Evolutionary conservation across 53 echinoderm and acorn worm species (phyloP), one percentile per base, ranked within the genome.

Genomic region (Crossaster papposus): DNA sequence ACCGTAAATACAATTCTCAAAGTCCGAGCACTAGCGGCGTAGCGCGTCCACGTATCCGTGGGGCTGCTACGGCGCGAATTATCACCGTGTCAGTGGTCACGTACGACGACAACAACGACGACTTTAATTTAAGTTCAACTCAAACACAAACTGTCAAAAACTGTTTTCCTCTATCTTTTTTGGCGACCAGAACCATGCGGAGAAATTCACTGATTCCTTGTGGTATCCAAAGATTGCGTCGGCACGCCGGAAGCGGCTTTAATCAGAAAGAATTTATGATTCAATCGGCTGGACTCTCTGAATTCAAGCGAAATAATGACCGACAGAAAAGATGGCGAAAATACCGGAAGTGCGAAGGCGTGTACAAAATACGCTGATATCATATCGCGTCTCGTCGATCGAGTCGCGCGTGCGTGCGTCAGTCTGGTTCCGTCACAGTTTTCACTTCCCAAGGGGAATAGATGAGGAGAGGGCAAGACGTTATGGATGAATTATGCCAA

Each of bases 301-400:
- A 36, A n/a, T n/a, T n/a, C n/a, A n/a, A 29, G 70, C 28, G 28
- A 26, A 38, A 37, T 70, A 38, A 44, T 20, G 30, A 22, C 68
- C 38, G 54, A 65, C 30, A 4, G n/a, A 1, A 52, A 85, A 85
- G 73, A 85, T 85, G 85, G 85, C 85, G 85, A 85, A 85, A 85
- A 85, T 30, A 71, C 85, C 85, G 85, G 85, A 85, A 85, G 73
- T 85, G 85, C 54, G 52, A 52, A 35, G 72, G 51, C 51, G 72
- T 51, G 53, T 73, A 53, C 37, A 58, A 3, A 36, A 68, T 29
- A 34, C 35, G 35, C 22, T 33, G 12, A 13, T 5, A 4, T 14
- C 9, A 22, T 37, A 20, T 36, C 9, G 7, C 20, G 50, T 77
- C n/a, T 3, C 12, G 30, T 72, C 7, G 31, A 10, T 30, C 34